These are phyloP conservation scores for Myotis vivesi DNA, from an alignment of 2,797 vertebrate species.

Conservation along the genomic window DNA sequence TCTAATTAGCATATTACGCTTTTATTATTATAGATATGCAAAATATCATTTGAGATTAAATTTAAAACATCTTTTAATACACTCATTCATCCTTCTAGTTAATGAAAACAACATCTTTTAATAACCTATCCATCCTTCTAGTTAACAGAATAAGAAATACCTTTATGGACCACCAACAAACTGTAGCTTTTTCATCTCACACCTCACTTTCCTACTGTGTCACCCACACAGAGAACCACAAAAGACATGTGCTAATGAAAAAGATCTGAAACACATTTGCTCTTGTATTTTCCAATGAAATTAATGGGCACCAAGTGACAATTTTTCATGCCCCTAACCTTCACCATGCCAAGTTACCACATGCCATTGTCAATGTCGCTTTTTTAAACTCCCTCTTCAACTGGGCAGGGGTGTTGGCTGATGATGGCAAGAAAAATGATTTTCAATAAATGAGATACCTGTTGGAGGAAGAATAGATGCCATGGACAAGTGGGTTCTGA, in stretches of 20 bases:
- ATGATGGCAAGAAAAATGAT: constrained; percentile 23
- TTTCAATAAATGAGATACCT: constrained; percentile 5
- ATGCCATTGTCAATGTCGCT: neutral
- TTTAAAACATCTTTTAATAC: neutral
- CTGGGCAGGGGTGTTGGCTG: neutral
- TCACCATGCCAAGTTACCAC: neutral
- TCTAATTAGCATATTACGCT: too few species aligned
- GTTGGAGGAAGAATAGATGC: neutral
- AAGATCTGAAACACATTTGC: neutral
- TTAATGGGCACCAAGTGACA: neutral
- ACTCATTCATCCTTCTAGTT: neutral
- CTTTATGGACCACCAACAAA: neutral
- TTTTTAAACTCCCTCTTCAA: constrained; percentile 29
- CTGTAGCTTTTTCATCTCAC: neutral
- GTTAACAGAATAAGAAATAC: neutral
- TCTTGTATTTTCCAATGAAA: neutral
- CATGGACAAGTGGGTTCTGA: constrained; percentile 25
- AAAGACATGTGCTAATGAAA: neutral
- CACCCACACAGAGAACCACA: neutral
- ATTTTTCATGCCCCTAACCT: constrained; percentile 13
- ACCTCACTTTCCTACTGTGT: neutral
- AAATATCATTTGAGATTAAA: neutral
- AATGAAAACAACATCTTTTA: neutral
- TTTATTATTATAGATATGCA: neutral
- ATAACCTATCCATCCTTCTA: neutral